Evolutionary conservation across 2,888 invertebrate species (phyloP).

Genomic region (Cephus runcator): DNA sequence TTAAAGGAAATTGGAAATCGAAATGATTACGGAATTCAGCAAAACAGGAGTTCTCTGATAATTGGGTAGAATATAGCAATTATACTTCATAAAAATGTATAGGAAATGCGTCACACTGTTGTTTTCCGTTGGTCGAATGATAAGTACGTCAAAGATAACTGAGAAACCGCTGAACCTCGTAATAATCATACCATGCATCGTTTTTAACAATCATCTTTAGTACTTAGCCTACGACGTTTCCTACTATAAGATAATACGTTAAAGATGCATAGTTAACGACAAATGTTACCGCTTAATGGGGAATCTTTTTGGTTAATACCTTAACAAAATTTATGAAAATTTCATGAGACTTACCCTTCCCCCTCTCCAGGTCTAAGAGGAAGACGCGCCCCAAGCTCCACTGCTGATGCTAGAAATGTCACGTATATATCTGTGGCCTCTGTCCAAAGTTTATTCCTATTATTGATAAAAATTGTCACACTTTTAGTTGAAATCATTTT

Average conservation of each 20-base stretch:
- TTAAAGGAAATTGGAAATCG: neutral
- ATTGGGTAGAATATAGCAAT: conserved; percentile 7
- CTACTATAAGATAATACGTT: too few relatives aligned
- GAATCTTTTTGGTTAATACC: neutral
- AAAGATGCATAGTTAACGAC: too few relatives aligned
- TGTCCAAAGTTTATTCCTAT: conserved; percentile 78
- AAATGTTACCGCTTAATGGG: neutral
- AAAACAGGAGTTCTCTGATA: neutral
- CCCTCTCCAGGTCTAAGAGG: conserved; percentile 86
- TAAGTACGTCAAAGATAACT: conserved; percentile 34
- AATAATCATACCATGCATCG: neutral
- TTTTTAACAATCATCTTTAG: neutral
- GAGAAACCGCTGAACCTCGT: conserved; percentile 1
- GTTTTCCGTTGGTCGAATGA: conserved; percentile 40
- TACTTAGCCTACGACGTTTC: neutral
- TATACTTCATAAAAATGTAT: conserved; percentile 2
- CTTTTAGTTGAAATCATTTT: neutral
- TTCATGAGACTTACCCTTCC: conserved; percentile 75
- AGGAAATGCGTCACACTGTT: conserved; percentile 40
- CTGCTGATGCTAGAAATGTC: conserved; percentile 86
- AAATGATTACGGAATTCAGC: neutral
- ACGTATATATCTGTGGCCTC: conserved; percentile 80
- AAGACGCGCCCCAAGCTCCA: conserved; percentile 84
- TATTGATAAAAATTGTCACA: conserved; percentile 12
- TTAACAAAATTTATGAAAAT: neutral